Percentiles rank a stretch among this genome's conserved stretches.
These are phyloP conservation scores for Cygnus buccinator DNA, from an alignment of 2,113 vertebrate species.

Conservation along the genomic window DNA sequence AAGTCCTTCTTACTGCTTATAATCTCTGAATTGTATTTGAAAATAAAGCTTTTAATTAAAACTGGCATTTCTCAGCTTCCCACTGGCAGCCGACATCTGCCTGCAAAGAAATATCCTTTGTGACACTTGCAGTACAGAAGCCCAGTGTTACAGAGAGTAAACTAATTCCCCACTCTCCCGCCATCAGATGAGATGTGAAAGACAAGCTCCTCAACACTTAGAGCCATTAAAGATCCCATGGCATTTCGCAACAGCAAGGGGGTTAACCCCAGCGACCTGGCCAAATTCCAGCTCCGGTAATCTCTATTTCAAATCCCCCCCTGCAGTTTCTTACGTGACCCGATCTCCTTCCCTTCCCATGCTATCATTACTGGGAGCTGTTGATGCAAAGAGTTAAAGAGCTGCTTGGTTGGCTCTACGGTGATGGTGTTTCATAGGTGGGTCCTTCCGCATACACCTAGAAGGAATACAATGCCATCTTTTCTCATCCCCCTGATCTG, in stretches of 20 bases:
- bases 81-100: conserved; percentile 68
- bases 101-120: conserved; percentile 47
- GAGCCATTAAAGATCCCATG: neutral
- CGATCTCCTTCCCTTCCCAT: neutral
- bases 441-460: neutral
- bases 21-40: conserved; percentile 67
- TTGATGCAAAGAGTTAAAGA: neutral
- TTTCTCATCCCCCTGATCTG: neutral
- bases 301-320: neutral
- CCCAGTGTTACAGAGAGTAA: neutral
- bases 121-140: neutral
- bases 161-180: conserved; percentile 32
- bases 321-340: neutral
- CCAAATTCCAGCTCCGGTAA: conserved; percentile 12
- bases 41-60: conserved; percentile 76
- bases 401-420: fast-evolving
- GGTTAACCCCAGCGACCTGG: conserved; percentile 47
- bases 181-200: conserved; percentile 1
- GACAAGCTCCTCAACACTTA: neutral
- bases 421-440: neutral
- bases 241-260: neutral
- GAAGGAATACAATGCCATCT: neutral
- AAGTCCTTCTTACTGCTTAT: conserved; percentile 46
- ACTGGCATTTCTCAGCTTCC: conserved; percentile 69
- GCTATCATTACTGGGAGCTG: fast-evolving